Evolutionary conservation across 1,140 invertebrate genomes (phyloP), one percentile per base, ranked within the genome.

Genomic region (Eupristina koningsbergeri): DNA sequence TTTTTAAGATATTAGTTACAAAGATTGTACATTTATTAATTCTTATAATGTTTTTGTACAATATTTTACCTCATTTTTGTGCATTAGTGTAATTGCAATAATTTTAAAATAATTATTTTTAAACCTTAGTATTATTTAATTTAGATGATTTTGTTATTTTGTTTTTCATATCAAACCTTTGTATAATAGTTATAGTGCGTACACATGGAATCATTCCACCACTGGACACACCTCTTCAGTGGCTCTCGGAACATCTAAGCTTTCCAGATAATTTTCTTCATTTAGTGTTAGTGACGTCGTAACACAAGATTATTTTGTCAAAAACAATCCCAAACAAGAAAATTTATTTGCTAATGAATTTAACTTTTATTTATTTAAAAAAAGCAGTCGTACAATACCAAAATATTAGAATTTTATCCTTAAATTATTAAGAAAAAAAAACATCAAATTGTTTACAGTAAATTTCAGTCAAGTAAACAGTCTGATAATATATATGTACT

Each of bases 241-340:
- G 98, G 98, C 95, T 99, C 89, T 98, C 98, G 26, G 98, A 99
- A 93, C 98, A 99, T 92, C 93, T 99, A 77, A 99, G 98, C 91
- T 99, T 99, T 93, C 98, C 98, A 6, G 99, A 99, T 91, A 99
- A 99, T 93, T 99, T 99, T 93, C 92, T 99, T 84, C 98, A 99
- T 94, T 93, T 97, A 86, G 95, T 94, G 88, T 88, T 96, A 13
- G 84, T 85, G 17, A 87, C 87, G 19, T 89, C 87, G 85, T 91
- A 92, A 91, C 89, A 71, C 39, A 89, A 17, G 88, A 17, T 73
- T 61, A 84, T n/a, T n/a, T n/a, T n/a, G n/a, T n/a, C n/a, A 53
- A 61, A 74, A 22, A 63, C 61, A 63, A 64, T 36, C 79, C 69
- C 73, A 58, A 61, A 71, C n/a, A 58, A 31, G 45, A 85, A 80